Conservation (phyloP, 1,140 invertebrate genomes). For the Tetragnatha versicolor region DNA sequence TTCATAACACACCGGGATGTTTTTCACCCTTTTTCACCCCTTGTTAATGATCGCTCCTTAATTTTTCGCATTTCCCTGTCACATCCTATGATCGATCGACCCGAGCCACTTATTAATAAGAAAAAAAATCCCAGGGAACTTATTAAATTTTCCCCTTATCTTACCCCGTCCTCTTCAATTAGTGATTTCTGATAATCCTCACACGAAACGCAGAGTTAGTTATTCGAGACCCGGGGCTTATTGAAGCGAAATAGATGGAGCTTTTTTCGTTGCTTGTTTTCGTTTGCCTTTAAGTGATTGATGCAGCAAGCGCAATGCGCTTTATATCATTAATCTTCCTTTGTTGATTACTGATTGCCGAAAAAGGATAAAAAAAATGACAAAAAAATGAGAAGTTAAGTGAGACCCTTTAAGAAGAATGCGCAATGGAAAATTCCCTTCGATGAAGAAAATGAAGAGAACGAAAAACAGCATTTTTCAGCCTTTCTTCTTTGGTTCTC, state of each 20-base stretch:
- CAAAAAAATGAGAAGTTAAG: background rate
- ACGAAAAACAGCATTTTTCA: slow-evolving; percentile 15
- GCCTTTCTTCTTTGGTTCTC: background rate
- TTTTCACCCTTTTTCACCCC: no score
- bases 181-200: slow-evolving; percentile 26
- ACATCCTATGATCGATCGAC: no score
- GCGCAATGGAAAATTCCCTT: slow-evolving; percentile 29
- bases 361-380: background rate
- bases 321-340: slow-evolving; percentile 44
- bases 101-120: background rate
- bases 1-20: no score
- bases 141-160: no score
- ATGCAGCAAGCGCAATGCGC: slow-evolving; percentile 23
- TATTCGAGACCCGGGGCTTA: slow-evolving; percentile 17
- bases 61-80: no score
- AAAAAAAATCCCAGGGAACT: no score
- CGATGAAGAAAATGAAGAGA: slow-evolving; percentile 29
- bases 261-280: slow-evolving; percentile 29
- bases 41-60: no score
- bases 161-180: slow-evolving; percentile 19
- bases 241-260: slow-evolving; percentile 30
- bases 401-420: slow-evolving; percentile 33
- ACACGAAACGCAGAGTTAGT: background rate
- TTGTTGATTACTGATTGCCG: slow-evolving; percentile 46
- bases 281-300: slow-evolving; percentile 42